phyloP scores from a whole-genome alignment of 2,888 invertebrate species.

The Agriopis leucophaearia region DNA sequence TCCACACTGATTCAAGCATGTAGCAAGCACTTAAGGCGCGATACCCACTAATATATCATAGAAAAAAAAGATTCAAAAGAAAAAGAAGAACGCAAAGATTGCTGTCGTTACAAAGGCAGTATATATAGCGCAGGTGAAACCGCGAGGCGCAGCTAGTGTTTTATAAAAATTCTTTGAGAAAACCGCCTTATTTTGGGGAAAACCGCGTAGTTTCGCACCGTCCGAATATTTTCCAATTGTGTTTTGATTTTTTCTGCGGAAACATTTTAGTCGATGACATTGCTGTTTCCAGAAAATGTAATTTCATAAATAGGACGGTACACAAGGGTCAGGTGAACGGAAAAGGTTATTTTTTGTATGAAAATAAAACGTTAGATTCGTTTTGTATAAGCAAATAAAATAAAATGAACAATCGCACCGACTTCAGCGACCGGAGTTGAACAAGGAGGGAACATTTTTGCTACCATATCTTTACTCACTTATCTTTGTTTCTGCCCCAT shows the following conservation, averaged over 20 bases:
- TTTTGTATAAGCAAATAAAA: conserved; percentile 10
- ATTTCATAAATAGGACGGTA: conserved; percentile 24
- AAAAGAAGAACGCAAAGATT: too few relatives aligned
- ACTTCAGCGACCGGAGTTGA: neutral
- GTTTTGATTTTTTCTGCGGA: conserved; percentile 27
- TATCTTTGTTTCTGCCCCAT: too few relatives aligned
- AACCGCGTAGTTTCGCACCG: neutral
- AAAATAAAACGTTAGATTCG: conserved; percentile 11
- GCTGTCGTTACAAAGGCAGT: too few relatives aligned
- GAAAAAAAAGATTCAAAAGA: too few relatives aligned
- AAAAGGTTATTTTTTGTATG: conserved; percentile 17
- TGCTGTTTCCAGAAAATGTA: conserved; percentile 27
- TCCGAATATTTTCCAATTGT: conserved; percentile 20
- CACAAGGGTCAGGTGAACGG: conserved; percentile 16
- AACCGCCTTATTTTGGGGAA: neutral
- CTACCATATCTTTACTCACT: too few relatives aligned
- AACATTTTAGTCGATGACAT: conserved; percentile 33
- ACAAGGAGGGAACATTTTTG: too few relatives aligned
- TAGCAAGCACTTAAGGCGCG: too few relatives aligned
- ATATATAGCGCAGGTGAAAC: too few relatives aligned
- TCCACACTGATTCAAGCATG: neutral
- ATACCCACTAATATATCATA: too few relatives aligned
- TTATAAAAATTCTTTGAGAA: neutral
- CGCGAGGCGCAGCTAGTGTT: too few relatives aligned
- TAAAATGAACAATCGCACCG: conserved; percentile 1